These are phyloP conservation scores for Gasterosteus aculeatus DNA, from an alignment of 2,113 vertebrate species.

Conservation along the genomic window DNA sequence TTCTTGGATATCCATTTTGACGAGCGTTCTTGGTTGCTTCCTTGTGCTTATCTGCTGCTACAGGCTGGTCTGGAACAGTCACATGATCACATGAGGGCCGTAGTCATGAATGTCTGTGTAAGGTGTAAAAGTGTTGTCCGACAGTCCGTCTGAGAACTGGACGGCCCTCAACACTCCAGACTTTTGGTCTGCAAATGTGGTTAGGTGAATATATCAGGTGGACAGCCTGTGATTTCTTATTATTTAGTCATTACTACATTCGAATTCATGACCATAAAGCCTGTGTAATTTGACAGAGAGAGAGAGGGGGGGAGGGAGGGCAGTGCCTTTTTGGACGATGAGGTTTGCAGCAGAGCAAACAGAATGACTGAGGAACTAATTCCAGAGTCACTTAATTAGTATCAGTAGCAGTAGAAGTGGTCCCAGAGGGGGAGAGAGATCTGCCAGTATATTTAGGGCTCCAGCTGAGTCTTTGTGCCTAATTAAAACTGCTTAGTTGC, in stretches of 20 bases:
- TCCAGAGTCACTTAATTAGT: slow-evolving; percentile 56
- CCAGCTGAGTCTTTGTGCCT: slow-evolving; percentile 48
- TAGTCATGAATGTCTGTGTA: too few relatives aligned
- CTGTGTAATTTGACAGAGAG: slow-evolving; percentile 2
- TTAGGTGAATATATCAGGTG: background rate
- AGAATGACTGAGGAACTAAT: slow-evolving; percentile 39
- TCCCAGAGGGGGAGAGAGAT: slow-evolving; percentile 34
- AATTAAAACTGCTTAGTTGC: slow-evolving; percentile 61
- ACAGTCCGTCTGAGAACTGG: background rate
- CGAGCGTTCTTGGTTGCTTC: too few relatives aligned
- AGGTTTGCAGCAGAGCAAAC: slow-evolving; percentile 42
- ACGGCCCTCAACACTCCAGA: background rate
- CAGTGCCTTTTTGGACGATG: slow-evolving; percentile 5
- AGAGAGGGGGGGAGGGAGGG: background rate
- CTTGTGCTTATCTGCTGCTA: too few relatives aligned
- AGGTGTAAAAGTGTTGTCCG: too few relatives aligned
- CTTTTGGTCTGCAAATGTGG: background rate
- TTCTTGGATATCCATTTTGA: too few relatives aligned
- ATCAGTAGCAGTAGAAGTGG: slow-evolving; percentile 43
- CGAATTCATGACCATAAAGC: background rate
- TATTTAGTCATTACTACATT: background rate
- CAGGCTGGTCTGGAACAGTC: too few relatives aligned
- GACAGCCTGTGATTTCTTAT: background rate
- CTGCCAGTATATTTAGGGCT: slow-evolving; percentile 25
- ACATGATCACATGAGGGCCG: too few relatives aligned